A percentile compares a stretch with the other conserved stretches of the same genome.
These are phyloP conservation scores for Gymnosoma rotundatum DNA, from an alignment of 2,888 invertebrate genomes.

Conservation along the genomic window DNA sequence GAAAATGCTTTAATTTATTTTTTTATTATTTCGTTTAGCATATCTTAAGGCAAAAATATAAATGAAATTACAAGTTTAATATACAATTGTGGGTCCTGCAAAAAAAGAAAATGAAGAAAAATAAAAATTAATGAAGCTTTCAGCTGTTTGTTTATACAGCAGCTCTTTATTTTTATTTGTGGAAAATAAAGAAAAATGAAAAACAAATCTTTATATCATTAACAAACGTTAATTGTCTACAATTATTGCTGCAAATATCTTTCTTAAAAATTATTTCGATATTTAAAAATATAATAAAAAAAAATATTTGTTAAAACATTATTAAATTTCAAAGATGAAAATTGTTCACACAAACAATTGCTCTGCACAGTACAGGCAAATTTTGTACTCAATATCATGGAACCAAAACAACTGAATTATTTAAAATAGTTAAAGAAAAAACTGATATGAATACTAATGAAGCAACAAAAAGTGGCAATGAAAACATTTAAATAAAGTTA, in stretches of 20 bases:
- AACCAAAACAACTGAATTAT: conserved; percentile 5
- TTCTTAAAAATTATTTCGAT: too few species aligned
- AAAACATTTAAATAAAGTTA: background rate
- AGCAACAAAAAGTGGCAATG: background rate
- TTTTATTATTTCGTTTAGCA: conserved; percentile 31
- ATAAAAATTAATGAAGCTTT: background rate
- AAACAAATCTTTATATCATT: background rate
- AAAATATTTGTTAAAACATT: too few species aligned
- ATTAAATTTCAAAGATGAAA: too few species aligned
- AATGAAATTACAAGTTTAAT: conserved; percentile 9
- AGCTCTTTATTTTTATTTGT: background rate
- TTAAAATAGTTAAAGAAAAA: background rate
- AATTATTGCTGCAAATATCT: too few species aligned
- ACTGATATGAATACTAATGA: conserved; percentile 4
- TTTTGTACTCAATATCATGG: conserved; percentile 25
- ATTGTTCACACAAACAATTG: too few species aligned
- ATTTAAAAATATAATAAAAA: too few species aligned
- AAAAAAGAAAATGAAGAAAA: background rate
- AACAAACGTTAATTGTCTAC: too few species aligned
- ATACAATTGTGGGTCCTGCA: background rate
- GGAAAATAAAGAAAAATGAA: background rate
- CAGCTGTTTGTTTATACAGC: background rate
- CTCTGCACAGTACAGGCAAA: background rate
- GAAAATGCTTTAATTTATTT: conserved; percentile 47
- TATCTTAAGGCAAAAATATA: conserved; percentile 46